Evolutionary conservation across 2,797 vertebrate genomes (phyloP).

Genomic region (Aselliscus stoliczkanus): DNA sequence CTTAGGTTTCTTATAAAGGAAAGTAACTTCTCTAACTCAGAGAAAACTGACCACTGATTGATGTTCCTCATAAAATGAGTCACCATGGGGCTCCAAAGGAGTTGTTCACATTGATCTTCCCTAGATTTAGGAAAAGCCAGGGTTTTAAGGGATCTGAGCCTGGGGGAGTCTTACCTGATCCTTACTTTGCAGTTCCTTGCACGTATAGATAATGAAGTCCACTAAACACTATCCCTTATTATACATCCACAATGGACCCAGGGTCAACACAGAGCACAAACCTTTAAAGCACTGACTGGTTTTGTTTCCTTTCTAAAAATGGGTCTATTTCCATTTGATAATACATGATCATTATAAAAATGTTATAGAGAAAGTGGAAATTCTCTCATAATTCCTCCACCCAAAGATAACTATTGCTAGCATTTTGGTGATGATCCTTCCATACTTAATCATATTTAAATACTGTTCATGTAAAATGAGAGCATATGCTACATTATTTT

Average conservation of each 20-base stretch:
- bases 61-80: neutral
- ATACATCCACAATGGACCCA: neutral
- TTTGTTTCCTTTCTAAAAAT: neutral
- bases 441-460: neutral
- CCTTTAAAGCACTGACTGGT: neutral
- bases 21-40: neutral
- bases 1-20: neutral
- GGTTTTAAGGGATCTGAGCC: neutral
- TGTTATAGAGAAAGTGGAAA: neutral
- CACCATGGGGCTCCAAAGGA: neutral
- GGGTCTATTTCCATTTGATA: neutral
- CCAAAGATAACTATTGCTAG: neutral
- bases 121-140: neutral
- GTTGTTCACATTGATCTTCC: neutral
- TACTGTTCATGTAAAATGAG: neutral
- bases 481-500: neutral
- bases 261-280: neutral
- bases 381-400: neutral
- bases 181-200: neutral
- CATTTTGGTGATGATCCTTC: neutral
- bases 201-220: neutral
- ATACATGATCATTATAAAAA: neutral
- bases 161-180: neutral
- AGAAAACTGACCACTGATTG: neutral
- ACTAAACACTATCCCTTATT: neutral